Percentiles rank a stretch among this genome's conserved stretches.
These are phyloP conservation scores for Carassius gibelio DNA, from an alignment of 2,113 vertebrate genomes.

Conservation along the genomic window DNA sequence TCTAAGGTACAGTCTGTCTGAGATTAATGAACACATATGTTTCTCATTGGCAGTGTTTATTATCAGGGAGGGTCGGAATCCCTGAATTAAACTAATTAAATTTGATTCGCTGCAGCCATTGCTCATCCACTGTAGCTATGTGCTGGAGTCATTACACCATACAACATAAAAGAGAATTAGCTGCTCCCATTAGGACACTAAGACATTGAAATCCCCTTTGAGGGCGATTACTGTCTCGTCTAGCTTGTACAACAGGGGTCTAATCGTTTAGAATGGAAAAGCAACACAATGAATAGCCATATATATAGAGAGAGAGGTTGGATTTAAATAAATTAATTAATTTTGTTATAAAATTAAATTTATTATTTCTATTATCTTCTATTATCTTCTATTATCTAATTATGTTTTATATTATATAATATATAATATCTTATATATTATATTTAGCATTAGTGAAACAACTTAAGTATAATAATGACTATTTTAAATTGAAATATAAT, in stretches of 20 bases:
- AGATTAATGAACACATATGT: conserved; percentile 28
- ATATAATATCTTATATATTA: too few species aligned
- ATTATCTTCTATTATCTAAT: too few species aligned
- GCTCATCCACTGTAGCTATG: background rate
- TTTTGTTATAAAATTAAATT: too few species aligned
- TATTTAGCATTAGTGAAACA: background rate
- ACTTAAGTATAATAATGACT: too few species aligned
- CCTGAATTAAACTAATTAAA: background rate
- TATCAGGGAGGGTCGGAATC: background rate
- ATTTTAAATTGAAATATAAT: too few species aligned
- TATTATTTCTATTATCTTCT: too few species aligned
- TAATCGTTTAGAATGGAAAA: background rate
- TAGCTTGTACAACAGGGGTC: background rate
- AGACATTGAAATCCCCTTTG: conserved; percentile 19
- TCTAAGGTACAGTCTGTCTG: background rate
- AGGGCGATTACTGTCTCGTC: background rate
- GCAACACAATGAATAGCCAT: background rate
- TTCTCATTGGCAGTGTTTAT: background rate
- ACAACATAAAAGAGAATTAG: background rate
- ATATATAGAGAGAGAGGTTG: background rate
- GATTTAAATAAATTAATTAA: background rate
- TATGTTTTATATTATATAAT: too few species aligned
- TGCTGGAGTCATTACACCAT: background rate
- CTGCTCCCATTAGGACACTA: background rate
- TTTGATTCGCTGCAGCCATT: background rate